phyloP scores from a whole-genome alignment of 2,113 vertebrate genomes.

The Genyomyrus donnyi region DNA sequence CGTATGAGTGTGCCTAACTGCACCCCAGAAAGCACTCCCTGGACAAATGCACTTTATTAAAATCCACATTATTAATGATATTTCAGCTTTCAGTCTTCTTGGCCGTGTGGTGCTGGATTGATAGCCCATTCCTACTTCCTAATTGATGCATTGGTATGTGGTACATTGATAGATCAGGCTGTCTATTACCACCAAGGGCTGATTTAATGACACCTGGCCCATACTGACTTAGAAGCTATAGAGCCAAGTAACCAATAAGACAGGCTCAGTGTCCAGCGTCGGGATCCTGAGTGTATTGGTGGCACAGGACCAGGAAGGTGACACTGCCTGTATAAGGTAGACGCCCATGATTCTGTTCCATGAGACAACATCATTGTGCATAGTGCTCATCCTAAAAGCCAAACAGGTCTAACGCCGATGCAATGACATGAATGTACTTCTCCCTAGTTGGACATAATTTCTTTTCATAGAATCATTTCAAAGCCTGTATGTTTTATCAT shows the following conservation, averaged over 20 bases:
- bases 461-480: not conserved
- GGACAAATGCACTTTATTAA: constrained; percentile 8
- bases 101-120: not conserved
- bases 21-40: not conserved
- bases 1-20: not conserved
- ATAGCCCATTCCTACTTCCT: not conserved
- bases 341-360: not conserved
- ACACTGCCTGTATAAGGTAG: too few relatives aligned
- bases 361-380: not conserved
- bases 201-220: not conserved
- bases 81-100: not conserved
- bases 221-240: not conserved
- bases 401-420: not conserved
- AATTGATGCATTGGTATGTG: not conserved
- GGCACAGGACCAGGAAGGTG: not conserved
- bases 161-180: not conserved
- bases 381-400: not conserved
- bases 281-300: not conserved
- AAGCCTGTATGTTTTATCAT: not conserved
- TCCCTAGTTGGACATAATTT: not conserved
- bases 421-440: not conserved
- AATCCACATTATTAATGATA: constrained; percentile 3
- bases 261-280: not conserved
- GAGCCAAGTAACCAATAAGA: not conserved
- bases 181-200: not conserved